phyloP scores from a whole-genome alignment of 2,888 invertebrate genomes.

The Caenorhabditis doughertyi region DNA sequence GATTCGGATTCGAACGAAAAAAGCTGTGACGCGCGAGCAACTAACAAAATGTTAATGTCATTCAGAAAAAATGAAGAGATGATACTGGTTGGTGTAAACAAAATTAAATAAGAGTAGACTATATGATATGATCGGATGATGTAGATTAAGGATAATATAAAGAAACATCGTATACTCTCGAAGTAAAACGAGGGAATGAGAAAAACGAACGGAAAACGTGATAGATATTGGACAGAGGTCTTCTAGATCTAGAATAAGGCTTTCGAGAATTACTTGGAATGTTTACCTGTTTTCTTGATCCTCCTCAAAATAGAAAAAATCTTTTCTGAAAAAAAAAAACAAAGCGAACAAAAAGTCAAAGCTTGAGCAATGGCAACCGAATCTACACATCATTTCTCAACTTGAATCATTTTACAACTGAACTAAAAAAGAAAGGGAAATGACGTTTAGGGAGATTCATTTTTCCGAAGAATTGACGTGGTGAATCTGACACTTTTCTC shows the following conservation, averaged over 20 bases:
- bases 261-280: too few relatives aligned
- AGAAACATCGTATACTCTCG: too few relatives aligned
- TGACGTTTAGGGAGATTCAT: slow-evolving; percentile 15
- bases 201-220: background rate
- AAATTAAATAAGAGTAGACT: slow-evolving; percentile 31
- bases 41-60: slow-evolving; percentile 46
- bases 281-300: background rate
- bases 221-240: too few relatives aligned
- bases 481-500: slow-evolving; percentile 57
- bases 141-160: slow-evolving; percentile 11
- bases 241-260: too few relatives aligned
- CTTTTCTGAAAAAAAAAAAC: background rate
- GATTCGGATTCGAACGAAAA: slow-evolving; percentile 23
- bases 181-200: background rate
- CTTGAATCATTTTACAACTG: slow-evolving; percentile 5
- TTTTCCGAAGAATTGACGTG: slow-evolving; percentile 30
- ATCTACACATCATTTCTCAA: background rate
- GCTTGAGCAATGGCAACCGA: too few relatives aligned
- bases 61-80: slow-evolving; percentile 16
- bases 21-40: slow-evolving; percentile 42
- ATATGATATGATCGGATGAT: slow-evolving; percentile 43
- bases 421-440: slow-evolving; percentile 24
- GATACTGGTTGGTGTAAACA: slow-evolving; percentile 43
- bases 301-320: background rate
- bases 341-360: too few relatives aligned